Conservation (phyloP, 30 jellyfish, hydroid and myxozoan species). For the Chironex yamaguchii region DNA sequence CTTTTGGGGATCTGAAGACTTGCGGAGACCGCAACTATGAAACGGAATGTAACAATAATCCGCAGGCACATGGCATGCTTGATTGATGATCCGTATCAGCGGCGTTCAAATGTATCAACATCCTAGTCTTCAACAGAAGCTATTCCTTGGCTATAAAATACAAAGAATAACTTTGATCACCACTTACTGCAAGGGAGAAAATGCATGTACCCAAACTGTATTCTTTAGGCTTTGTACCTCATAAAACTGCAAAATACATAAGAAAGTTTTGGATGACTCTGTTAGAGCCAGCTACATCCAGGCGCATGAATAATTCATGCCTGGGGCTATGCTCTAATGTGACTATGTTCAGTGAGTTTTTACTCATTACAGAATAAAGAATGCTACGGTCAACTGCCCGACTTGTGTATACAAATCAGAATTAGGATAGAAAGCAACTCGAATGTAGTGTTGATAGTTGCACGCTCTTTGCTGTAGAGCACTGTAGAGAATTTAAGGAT, state of each 20-base stretch:
- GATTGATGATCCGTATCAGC: not conserved
- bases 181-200: too few relatives aligned
- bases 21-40: too few relatives aligned
- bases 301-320: not conserved
- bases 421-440: not conserved
- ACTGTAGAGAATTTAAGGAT: not conserved
- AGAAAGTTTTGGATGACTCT: not conserved
- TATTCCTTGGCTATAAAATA: not conserved
- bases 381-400: constrained; percentile 87
- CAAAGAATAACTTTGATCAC: not conserved
- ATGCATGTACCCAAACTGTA: too few relatives aligned
- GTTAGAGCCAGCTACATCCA: not conserved
- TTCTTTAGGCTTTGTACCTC: too few relatives aligned
- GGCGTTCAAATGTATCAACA: not conserved
- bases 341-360: constrained; percentile 52
- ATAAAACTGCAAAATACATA: too few relatives aligned
- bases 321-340: not conserved
- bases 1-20: too few relatives aligned
- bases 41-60: not conserved
- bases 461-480: not conserved
- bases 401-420: constrained; percentile 65
- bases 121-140: too few relatives aligned
- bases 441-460: not conserved
- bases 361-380: constrained; percentile 72
- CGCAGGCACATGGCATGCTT: not conserved